Base-by-base conservation (phyloP, 2,113 vertebrate genomes). In the Plecturocebus donacophilus region DNA sequence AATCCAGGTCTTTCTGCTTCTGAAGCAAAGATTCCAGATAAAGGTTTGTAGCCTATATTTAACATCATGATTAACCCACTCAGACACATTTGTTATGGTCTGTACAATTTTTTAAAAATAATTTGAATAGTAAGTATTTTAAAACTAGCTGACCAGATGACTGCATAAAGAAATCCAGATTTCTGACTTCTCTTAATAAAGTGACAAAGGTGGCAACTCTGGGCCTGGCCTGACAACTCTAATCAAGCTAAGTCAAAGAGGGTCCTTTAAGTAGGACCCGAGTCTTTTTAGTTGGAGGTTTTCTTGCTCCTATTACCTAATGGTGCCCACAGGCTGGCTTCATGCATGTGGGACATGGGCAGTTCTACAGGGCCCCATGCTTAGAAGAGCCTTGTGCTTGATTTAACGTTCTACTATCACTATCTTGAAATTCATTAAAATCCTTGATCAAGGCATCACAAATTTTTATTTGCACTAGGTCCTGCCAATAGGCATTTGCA, bases 311-410 rank as follows among this genome's bases (percentile, higher is more conserved):
- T 9, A 38, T 54, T 49, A 52, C 20, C 27, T 25, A 35, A 27
- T 27, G 9, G 20, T 70, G 3, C 23, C 35, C n/a, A 8, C 5
- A n/a, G n/a, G 61, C 13, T 87, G 82, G 16, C 19, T n/a, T 79
- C 35, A 13, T 16, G 20, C 38, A 16, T 54, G 38, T 58, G 27
- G 1, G 14, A 35, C 47, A 58, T 71, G 13, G 25, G 30, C 13
- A 17, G 38, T 20, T 7, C 14, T 45, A 14, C 21, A 2, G 1
- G 21, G 9, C 30, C 38, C 0, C 42, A 32, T 6, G 38, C 38
- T n/a, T 40, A 38, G 61, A 80, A 30, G 52, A 66, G 21, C 14
- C 13, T 23, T 10, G 32, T n/a, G 25, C 8, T 45, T 64, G 20
- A 42, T 38, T 47, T 58, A 49, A 40, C 21, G 35, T 20, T 58